A percentile compares a stretch with the other conserved stretches of the same genome.
Conservation (phyloP, 2,888 invertebrate genomes). For the Dimorphilus gyrociliatus region DNA sequence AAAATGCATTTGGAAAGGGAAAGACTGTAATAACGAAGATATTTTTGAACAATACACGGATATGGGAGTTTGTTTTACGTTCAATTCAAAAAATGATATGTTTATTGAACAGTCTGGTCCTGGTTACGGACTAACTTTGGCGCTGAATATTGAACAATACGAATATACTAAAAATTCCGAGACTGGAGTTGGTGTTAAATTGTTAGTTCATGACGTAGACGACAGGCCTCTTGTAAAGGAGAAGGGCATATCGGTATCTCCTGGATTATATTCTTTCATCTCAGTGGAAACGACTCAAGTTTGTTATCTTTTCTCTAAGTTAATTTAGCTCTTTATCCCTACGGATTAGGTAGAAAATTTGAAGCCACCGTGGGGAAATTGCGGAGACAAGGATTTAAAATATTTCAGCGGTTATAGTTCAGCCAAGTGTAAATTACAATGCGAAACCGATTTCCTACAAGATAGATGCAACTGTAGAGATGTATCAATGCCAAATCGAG, state of each 20-base stretch:
- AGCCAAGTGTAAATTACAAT: slow-evolving; percentile 3
- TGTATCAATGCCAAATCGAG: slow-evolving; percentile 3
- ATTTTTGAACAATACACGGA: slow-evolving; percentile 4
- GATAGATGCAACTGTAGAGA: slow-evolving; percentile 4
- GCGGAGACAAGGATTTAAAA: slow-evolving; percentile 2
- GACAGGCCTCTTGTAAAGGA: slow-evolving; percentile 4
- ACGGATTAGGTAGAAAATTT: slow-evolving; percentile 4
- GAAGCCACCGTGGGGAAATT: slow-evolving; percentile 3
- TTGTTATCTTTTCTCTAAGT: not conserved
- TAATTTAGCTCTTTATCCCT: not conserved
- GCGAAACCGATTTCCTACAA: slow-evolving; percentile 3
- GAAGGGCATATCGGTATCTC: slow-evolving; percentile 4
- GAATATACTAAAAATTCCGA: slow-evolving; percentile 5
- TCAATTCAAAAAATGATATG: slow-evolving; percentile 6
- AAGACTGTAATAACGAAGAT: not conserved
- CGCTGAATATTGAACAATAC: slow-evolving; percentile 4
- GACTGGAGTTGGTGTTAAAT: slow-evolving; percentile 5
- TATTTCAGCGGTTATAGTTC: slow-evolving; percentile 4
- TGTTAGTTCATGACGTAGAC: slow-evolving; percentile 4
- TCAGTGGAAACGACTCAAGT: slow-evolving; percentile 6
- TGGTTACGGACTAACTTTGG: slow-evolving; percentile 4
- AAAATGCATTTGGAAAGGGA: slow-evolving; percentile 5
- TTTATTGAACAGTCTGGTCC: slow-evolving; percentile 6
- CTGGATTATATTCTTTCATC: slow-evolving; percentile 6
- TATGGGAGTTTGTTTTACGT: slow-evolving; percentile 8